Evolutionary conservation across 2,113 vertebrate species (phyloP).

Genomic region (Aegithalos caudatus): DNA sequence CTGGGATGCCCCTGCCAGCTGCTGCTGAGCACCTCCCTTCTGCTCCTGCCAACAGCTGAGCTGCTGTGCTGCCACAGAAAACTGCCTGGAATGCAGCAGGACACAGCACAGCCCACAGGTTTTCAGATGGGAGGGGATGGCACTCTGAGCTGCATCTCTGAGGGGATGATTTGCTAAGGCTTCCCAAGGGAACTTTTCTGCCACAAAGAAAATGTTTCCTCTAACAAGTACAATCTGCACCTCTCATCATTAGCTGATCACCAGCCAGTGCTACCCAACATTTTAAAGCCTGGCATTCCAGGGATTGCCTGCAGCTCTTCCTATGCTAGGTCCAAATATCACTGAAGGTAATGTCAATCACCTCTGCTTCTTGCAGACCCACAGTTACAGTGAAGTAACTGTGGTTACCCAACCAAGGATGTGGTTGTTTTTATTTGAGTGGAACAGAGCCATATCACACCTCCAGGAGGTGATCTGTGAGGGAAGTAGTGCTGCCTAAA

Average conservation of each 20-base stretch:
- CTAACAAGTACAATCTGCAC: background rate
- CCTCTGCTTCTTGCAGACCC: background rate
- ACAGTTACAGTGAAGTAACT: background rate
- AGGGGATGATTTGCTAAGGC: background rate
- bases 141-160: background rate
- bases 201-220: background rate
- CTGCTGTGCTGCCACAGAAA: background rate
- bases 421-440: background rate
- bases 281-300: background rate
- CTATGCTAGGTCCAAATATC: background rate
- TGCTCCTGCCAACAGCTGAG: background rate
- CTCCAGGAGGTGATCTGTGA: background rate
- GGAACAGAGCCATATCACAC: background rate
- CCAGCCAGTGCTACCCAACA: background rate
- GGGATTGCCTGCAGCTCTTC: background rate
- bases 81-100: background rate
- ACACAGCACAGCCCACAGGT: background rate
- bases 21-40: background rate
- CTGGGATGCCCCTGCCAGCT: conserved; percentile 22
- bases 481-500: background rate
- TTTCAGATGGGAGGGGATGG: background rate
- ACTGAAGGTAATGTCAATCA: background rate
- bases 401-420: too few species aligned
- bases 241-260: background rate
- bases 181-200: background rate